Evolutionary conservation across 1,140 invertebrate species (phyloP), one percentile per base, ranked within the genome.

Genomic region (Zaprionus nigranus): DNA sequence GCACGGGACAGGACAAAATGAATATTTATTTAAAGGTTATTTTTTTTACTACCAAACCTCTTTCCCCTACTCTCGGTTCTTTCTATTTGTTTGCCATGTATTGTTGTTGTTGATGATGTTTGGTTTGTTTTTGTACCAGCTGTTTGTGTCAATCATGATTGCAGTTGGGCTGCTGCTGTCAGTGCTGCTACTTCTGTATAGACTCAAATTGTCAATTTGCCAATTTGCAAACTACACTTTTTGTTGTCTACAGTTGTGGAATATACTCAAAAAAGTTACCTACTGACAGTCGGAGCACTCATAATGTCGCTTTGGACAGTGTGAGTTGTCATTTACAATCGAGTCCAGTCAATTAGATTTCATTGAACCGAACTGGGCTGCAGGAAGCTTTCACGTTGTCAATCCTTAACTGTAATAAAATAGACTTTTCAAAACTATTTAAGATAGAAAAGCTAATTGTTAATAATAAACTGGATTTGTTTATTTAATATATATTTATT

Each of bases 11-110:
- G 51, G 66, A 64, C 17, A 64, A 24, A 64, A 82, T 86, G 76
- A 77, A 82, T 87, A 87, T 86, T 82, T 86, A 82, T 87, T 77
- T 71, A 74, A 72, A 76, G 79, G 69, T 86, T 36, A 24, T 61
- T 65, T 51, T 75, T 34, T 34, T 46, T 43, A n/a, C 9, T 15
- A 38, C 36, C 13, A 15, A 40, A n/a, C 38, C 5, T 40, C 5
- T 5, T 6, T 15, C 38, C 15, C 40, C 1, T 6, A 5, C 40
- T 17, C 24, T 1, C 1, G n/a, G 11, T 24, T 9, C 22, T 22
- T 63, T 9, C 61, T 54, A 65, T 40, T 36, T 38, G 62, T 38
- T 54, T 40, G n/a, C 40, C 40, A 46, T 24, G 36, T 17, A 13
- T 58, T 58, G 54, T 58, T 20, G 38, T n/a, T n/a, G n/a, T n/a